These are phyloP conservation scores for Aphodius sticticus DNA, from an alignment of 2,888 invertebrate species.

Conservation along the genomic window DNA sequence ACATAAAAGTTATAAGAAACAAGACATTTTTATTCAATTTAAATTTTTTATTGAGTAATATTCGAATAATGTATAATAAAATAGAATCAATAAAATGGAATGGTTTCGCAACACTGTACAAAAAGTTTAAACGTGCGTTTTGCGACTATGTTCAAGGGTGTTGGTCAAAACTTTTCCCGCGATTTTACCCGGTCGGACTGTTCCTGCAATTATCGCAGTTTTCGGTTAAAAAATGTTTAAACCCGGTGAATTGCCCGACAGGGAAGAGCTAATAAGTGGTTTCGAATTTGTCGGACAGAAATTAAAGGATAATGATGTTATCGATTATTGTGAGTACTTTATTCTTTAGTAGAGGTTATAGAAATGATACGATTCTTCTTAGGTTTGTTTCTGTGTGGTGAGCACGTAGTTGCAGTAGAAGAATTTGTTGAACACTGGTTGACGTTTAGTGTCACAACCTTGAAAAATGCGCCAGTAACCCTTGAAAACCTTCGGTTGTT, in stretches of 20 bases:
- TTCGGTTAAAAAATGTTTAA: conserved; percentile 9
- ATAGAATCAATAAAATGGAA: no score
- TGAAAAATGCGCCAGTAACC: conserved; percentile 64
- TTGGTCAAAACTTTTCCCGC: conserved; percentile 18
- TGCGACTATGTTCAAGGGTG: background rate
- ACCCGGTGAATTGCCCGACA: background rate
- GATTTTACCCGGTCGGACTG: conserved; percentile 8
- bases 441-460: conserved; percentile 74
- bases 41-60: no score
- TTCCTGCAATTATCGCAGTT: background rate
- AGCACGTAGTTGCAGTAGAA: conserved; percentile 71
- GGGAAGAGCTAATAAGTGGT: conserved; percentile 28
- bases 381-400: conserved; percentile 71
- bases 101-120: no score
- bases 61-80: no score
- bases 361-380: conserved; percentile 18
- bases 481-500: no score
- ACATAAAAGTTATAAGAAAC: no score
- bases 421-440: conserved; percentile 81
- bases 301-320: background rate
- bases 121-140: background rate
- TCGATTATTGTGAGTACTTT: background rate
- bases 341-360: background rate
- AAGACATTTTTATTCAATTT: no score
- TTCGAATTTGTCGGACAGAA: conserved; percentile 33